phyloP scores from a whole-genome alignment of 2,113 vertebrate species.

The Thryonomys swinderianus region DNA sequence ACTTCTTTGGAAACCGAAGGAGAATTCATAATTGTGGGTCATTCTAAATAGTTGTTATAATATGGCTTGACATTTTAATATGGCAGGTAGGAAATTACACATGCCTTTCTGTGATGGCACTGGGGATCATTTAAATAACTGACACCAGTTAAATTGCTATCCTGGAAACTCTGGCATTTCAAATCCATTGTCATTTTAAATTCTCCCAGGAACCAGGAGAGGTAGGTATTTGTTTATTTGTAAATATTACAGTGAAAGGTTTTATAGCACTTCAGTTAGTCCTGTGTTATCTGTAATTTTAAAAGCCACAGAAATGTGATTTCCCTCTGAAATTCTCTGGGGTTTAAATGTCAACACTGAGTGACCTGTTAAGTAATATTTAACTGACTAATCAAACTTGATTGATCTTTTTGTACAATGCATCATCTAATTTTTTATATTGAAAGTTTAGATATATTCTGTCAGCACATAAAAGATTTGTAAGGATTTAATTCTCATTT shows the following conservation, averaged over 20 bases:
- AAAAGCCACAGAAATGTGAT: constrained; percentile 47
- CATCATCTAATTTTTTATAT: background rate
- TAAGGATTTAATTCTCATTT: no score
- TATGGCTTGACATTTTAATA: constrained; percentile 64
- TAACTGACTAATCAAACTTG: constrained; percentile 21
- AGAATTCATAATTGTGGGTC: background rate
- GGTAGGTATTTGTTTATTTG: constrained; percentile 19
- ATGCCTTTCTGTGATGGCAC: background rate
- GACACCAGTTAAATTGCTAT: constrained; percentile 28
- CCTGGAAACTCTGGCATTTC: constrained; percentile 52
- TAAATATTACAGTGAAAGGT: constrained; percentile 50
- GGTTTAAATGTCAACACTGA: constrained; percentile 12
- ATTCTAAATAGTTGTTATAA: background rate
- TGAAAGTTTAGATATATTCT: constrained; percentile 43
- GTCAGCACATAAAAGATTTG: background rate
- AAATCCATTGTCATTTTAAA: constrained; percentile 51
- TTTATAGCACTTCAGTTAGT: background rate
- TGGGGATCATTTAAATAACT: constrained; percentile 33
- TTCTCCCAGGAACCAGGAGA: background rate
- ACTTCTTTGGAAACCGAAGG: background rate
- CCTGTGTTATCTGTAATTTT: constrained; percentile 15
- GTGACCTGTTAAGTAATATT: constrained; percentile 28
- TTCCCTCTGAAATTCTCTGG: background rate
- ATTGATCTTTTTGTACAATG: constrained; percentile 25
- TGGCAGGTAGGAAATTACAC: constrained; percentile 19